Base-by-base conservation (phyloP, 2,113 vertebrate species). In the Apodemus speciosus region DNA sequence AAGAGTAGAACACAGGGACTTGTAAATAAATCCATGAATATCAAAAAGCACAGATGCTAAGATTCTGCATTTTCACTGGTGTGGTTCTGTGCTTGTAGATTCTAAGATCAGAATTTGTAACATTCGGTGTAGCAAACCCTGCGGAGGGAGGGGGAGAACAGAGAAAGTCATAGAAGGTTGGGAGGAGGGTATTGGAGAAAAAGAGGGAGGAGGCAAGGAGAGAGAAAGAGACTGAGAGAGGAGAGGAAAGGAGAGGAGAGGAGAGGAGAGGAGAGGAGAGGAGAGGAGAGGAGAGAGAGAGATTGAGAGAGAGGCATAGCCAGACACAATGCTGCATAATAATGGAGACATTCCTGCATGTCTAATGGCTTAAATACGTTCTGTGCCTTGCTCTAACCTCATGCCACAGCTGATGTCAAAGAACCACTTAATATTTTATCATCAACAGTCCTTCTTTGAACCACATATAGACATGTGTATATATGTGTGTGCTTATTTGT, bases 301-400 rank as follows among this genome's bases (percentile, higher is more conserved):
- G 32, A 56, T 32, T 53, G 58, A 32, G 73, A 71, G 92, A 43
- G 53, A 46, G 81, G 90, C 96, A 97, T 95, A 98, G 97, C 98
- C 98, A 99, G 98, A 98, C 98, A 98, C 98, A 99, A 98, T 99
- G 98, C 98, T 98, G 98, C 98, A 98, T 99, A 99, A 99, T 98
- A 98, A 99, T 98, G 98, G 98, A 98, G 99, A 98, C 98, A 99
- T 99, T 99, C 98, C 98, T 99, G 99, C 98, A 99, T 98, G 98
- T 99, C 99, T 99, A 99, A 99, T 98, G 97, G 98, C 97, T 98
- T 97, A 98, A 98, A 98, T 97, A 97, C 75, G 87, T 94, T 80
- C 85, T 30, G 27, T 35, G 35, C 92, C 92, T 96, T 92, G 91
- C 95, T 94, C 91, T 84, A 95, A 95, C 91, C 90, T 0, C 4